A percentile compares a stretch with the other conserved stretches of the same genome.
These are phyloP conservation scores for Calliopsis andreniformis DNA, from an alignment of 1,140 invertebrate genomes.

Conservation along the genomic window DNA sequence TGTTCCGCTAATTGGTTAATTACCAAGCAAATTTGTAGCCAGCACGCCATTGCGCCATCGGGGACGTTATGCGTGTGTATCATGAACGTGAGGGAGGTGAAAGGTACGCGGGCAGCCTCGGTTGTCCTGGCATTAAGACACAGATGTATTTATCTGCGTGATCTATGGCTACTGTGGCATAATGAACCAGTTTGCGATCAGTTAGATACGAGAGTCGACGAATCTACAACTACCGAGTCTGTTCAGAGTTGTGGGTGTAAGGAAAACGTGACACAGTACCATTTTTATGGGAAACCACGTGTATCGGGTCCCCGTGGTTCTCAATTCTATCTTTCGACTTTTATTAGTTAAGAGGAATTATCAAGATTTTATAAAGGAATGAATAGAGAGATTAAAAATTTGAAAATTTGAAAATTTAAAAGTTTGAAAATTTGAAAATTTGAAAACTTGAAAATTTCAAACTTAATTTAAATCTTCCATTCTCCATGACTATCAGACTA, in stretches of 20 bases:
- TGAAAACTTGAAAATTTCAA: too few relatives aligned
- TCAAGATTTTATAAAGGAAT: too few relatives aligned
- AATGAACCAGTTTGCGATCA: conserved; percentile 31
- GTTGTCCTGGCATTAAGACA: conserved; percentile 39
- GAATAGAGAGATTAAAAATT: too few relatives aligned
- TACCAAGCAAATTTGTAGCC: conserved; percentile 67
- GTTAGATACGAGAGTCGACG: conserved; percentile 7
- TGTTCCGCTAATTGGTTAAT: conserved; percentile 72
- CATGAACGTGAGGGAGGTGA: conserved; percentile 26
- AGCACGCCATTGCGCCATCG: conserved; percentile 27
- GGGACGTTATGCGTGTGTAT: conserved; percentile 39
- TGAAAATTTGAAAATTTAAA: too few relatives aligned
- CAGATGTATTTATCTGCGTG: conserved; percentile 34
- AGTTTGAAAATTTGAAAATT: too few relatives aligned
- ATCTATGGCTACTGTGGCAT: conserved; percentile 33
- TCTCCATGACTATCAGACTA: too few relatives aligned
- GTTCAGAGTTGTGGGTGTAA: not conserved
- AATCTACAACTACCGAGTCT: not conserved
- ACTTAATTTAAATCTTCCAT: not conserved
- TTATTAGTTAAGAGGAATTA: too few relatives aligned
- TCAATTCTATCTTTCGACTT: too few relatives aligned
- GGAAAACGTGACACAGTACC: not conserved
- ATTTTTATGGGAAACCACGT: not conserved
- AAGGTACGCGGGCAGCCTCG: conserved; percentile 25
- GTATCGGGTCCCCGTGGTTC: too few relatives aligned